phyloP scores from a whole-genome alignment of 2,797 vertebrate species.

The Leptodactylus fallax region DNA sequence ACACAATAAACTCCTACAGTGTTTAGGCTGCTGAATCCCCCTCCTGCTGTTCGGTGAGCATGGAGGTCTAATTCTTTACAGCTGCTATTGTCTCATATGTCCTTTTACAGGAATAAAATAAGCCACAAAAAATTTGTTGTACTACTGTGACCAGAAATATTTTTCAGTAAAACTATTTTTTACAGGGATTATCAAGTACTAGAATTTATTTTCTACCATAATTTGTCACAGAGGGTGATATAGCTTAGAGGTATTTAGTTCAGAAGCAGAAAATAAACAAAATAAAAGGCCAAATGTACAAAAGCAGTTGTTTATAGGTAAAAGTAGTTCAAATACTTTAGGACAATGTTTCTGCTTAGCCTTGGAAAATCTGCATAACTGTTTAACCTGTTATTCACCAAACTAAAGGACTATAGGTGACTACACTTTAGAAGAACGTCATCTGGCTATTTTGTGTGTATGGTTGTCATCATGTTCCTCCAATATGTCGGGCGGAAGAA shows the following conservation, averaged over 20 bases:
- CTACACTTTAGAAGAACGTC: too few species aligned
- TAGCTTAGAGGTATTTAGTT: not conserved
- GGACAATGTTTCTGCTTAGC: not conserved
- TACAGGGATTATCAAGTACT: slow-evolving; percentile 48
- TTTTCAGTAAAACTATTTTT: slow-evolving; percentile 51
- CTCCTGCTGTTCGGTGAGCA: slow-evolving; percentile 61
- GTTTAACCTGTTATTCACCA: not conserved
- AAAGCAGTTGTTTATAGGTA: not conserved
- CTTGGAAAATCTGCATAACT: not conserved
- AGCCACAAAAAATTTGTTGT: slow-evolving; percentile 50
- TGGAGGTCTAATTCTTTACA: slow-evolving; percentile 64
- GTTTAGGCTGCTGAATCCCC: slow-evolving; percentile 60
- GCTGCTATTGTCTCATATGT: slow-evolving; percentile 64
- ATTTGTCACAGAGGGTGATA: slow-evolving; percentile 13
- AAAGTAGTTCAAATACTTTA: not conserved
- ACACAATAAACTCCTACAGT: slow-evolving; percentile 61
- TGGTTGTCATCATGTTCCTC: too few species aligned
- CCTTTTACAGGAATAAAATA: slow-evolving; percentile 62
- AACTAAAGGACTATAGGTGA: too few species aligned
- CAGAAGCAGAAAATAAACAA: not conserved
- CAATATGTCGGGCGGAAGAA: too few species aligned
- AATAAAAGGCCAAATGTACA: not conserved
- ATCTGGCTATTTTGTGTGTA: too few species aligned
- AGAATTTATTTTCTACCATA: not conserved
- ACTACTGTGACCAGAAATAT: slow-evolving; percentile 60